Evolutionary conservation across 1,140 invertebrate species (phyloP).

Genomic region (Globodera ellingtonae): DNA sequence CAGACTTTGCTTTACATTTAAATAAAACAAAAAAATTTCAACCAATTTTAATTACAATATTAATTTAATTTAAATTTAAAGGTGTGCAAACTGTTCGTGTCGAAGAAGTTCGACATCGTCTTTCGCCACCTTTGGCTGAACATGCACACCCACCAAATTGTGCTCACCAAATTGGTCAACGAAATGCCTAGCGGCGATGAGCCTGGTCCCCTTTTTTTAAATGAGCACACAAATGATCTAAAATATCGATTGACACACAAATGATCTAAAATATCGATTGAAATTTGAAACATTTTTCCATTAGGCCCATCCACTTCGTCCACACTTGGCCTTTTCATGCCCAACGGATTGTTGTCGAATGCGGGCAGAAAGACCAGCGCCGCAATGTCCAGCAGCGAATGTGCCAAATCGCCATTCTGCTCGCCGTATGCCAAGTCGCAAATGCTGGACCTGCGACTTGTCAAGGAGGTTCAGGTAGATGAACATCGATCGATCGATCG

Average conservation of each 20-base stretch:
- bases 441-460: slow-evolving; percentile 49
- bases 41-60: too few species aligned
- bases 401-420: not conserved
- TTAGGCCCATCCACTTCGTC: not conserved
- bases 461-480: slow-evolving; percentile 54
- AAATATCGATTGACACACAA: too few species aligned
- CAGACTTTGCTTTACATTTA: too few species aligned
- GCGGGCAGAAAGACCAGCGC: not conserved
- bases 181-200: not conserved
- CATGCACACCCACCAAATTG: slow-evolving; percentile 55
- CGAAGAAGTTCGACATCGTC: slow-evolving; percentile 61
- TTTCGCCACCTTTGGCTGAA: slow-evolving; percentile 57
- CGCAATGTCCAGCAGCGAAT: not conserved
- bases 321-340: not conserved
- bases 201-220: slow-evolving; percentile 4
- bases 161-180: slow-evolving; percentile 50
- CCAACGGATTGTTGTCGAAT: not conserved
- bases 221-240: not conserved
- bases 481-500: slow-evolving; percentile 16
- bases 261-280: too few species aligned
- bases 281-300: not conserved
- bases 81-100: slow-evolving; percentile 57
- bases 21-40: too few species aligned
- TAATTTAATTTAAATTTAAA: not conserved
- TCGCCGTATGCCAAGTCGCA: slow-evolving; percentile 19